Evolutionary conservation across 2,888 invertebrate genomes (phyloP), one percentile per base, ranked within the genome.

Genomic region (Tachina lurida): DNA sequence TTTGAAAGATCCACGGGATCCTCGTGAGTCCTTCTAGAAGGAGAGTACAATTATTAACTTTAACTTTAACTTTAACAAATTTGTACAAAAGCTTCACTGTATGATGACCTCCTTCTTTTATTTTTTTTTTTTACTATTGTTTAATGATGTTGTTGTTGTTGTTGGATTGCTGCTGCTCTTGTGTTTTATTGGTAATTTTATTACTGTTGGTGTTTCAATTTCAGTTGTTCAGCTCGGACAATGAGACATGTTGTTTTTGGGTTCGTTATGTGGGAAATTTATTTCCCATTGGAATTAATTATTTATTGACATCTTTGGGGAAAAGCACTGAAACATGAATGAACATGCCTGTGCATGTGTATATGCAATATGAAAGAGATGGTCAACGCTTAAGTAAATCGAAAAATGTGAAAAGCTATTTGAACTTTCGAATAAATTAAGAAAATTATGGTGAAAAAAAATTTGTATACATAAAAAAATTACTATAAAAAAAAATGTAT

Each of bases 221-320:
- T 77, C 76, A 45, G 43, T 58, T 56, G 56, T 67, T 76, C 39
- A 88, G 87, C 87, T 49, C 31, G 71, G 76, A 78, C 71, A 83
- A 78, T 73, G 77, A 78, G 54, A 49, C 60, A 74, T 68, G 70
- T 74, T 75, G 62, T 84, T 76, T 60, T 78, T 74, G 67, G 73
- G 63, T 78, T 84, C 62, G 54, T 84, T 82, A 70, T 75, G 75
- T 83, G 83, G 78, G 70, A 86, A 86, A 82, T 86, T 75, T 71
- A 86, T 86, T 86, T 86, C 85, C 83, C 83, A 83, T 86, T 75
- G 85, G 85, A 86, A 82, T 86, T 86, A 86, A 86, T 86, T 86
- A 86, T 86, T 83, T 83, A 83, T 83, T 86, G 83, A 79, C 83
- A 79, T 86, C 71, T 79, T 75, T 78, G 79, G 70, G 79, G 74